These are phyloP conservation scores for Achlya flavicornis DNA, from an alignment of 2,888 invertebrate species.

Conservation along the genomic window DNA sequence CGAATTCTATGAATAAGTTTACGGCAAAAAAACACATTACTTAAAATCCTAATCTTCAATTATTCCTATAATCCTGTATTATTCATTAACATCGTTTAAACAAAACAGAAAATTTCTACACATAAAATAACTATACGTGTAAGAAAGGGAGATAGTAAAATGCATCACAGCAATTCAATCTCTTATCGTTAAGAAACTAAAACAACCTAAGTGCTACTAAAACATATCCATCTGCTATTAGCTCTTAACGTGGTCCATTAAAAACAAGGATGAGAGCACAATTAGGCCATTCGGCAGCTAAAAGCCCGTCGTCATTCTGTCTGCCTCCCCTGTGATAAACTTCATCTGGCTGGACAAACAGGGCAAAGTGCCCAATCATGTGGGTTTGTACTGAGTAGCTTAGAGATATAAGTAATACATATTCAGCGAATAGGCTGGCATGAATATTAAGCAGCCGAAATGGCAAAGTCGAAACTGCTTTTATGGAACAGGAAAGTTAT, in stretches of 20 bases:
- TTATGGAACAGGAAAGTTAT: not conserved
- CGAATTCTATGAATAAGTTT: no score
- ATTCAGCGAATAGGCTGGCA: not conserved
- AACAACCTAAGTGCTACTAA: not conserved
- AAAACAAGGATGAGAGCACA: constrained; percentile 12
- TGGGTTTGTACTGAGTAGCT: not conserved
- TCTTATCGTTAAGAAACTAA: not conserved
- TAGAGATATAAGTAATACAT: not conserved
- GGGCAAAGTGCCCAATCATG: not conserved
- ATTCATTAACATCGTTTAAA: no score
- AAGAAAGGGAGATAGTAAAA: no score
- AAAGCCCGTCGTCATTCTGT: not conserved
- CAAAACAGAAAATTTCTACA: no score
- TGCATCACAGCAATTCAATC: not conserved
- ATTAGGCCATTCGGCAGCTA: not conserved
- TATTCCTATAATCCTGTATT: no score
- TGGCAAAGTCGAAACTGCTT: not conserved
- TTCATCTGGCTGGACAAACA: not conserved
- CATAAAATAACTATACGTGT: no score
- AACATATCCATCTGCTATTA: constrained; percentile 1
- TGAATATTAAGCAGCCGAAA: not conserved
- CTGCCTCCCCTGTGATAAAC: constrained; percentile 1
- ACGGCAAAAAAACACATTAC: no score
- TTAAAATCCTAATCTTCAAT: no score
- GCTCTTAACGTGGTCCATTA: constrained; percentile 11